Evolutionary conservation across 2,888 invertebrate genomes (phyloP).

Genomic region (Strigamia maritima): DNA sequence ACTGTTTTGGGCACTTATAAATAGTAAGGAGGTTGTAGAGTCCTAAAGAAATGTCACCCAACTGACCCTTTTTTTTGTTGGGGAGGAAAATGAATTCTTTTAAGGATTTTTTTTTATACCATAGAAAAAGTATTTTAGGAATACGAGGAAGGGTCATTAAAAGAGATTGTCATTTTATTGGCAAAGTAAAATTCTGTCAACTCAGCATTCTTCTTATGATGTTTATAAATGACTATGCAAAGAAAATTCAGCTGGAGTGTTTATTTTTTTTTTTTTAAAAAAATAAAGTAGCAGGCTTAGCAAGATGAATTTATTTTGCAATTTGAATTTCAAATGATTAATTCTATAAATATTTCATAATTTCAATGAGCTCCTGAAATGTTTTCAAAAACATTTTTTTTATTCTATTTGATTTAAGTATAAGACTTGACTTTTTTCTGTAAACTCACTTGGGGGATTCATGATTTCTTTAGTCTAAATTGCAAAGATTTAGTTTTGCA

Average conservation of each 20-base stretch:
- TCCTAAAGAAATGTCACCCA: not conserved
- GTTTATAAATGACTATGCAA: not conserved
- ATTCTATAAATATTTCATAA: too few relatives aligned
- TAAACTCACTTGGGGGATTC: too few relatives aligned
- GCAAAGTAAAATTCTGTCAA: not conserved
- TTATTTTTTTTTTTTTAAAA: too few relatives aligned
- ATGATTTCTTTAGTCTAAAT: too few relatives aligned
- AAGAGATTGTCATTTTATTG: not conserved
- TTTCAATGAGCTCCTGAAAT: too few relatives aligned
- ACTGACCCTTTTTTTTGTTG: constrained; percentile 3
- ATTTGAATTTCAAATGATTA: too few relatives aligned
- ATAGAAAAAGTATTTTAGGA: not conserved
- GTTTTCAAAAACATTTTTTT: too few relatives aligned
- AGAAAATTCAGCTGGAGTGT: not conserved
- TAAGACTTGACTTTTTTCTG: too few relatives aligned
- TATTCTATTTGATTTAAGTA: too few relatives aligned
- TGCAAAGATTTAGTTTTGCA: too few relatives aligned
- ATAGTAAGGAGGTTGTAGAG: constrained; percentile 2
- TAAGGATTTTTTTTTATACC: not conserved
- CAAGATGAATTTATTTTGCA: too few relatives aligned
- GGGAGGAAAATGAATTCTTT: not conserved
- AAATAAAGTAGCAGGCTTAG: too few relatives aligned
- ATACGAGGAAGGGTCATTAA: not conserved
- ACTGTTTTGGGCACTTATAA: constrained; percentile 11
- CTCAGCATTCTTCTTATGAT: not conserved